phyloP scores from a whole-genome alignment of 2,888 invertebrate genomes.

The Metalampra italica region DNA sequence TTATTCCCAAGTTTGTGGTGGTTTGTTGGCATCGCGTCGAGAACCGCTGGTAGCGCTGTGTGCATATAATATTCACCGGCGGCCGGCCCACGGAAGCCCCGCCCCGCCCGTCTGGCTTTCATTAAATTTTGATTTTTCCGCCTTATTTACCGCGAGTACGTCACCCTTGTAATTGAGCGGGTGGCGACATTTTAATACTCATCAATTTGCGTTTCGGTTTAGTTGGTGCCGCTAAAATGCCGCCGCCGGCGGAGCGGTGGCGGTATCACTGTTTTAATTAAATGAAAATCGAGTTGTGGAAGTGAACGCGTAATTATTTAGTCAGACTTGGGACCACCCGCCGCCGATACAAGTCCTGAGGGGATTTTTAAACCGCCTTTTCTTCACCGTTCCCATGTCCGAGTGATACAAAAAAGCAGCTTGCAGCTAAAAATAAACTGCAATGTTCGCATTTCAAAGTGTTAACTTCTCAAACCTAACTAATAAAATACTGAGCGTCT shows the following conservation, averaged over 20 bases:
- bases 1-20: too few relatives aligned
- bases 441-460: too few relatives aligned
- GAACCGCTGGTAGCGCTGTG: neutral
- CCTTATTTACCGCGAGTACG: slow-evolving; percentile 21
- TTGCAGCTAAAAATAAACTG: too few relatives aligned
- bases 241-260: neutral
- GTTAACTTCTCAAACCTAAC: too few relatives aligned
- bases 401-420: too few relatives aligned
- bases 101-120: slow-evolving; percentile 11
- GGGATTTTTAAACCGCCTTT: too few relatives aligned
- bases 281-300: neutral
- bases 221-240: neutral
- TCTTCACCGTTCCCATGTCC: too few relatives aligned
- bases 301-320: neutral
- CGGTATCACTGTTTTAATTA: neutral
- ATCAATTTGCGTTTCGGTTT: neutral
- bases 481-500: too few relatives aligned
- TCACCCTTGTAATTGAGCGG: slow-evolving; percentile 6
- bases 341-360: too few relatives aligned
- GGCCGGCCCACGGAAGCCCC: too few relatives aligned
- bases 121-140: slow-evolving; percentile 30
- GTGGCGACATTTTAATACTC: slow-evolving; percentile 2
- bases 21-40: too few relatives aligned
- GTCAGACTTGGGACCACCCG: neutral
- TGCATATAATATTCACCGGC: slow-evolving; percentile 19